phyloP scores from a whole-genome alignment of 2,113 vertebrate species.

The Brachyhypopomus gauderio region DNA sequence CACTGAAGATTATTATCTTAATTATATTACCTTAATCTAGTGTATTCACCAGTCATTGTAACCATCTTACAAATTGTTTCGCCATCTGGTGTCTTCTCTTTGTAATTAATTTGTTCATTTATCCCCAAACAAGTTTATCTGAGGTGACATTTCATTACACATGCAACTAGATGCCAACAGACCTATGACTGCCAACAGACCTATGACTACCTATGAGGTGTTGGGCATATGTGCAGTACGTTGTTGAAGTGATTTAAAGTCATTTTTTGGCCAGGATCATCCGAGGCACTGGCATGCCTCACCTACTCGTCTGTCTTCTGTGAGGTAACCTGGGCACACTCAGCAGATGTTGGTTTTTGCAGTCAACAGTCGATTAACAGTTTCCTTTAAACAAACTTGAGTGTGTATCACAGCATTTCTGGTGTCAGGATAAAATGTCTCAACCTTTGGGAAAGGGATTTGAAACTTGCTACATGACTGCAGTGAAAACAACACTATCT shows the following conservation, averaged over 20 bases:
- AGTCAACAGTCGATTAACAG: constrained; percentile 56
- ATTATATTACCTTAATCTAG: too few relatives aligned
- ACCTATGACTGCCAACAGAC: not conserved
- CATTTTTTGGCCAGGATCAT: not conserved
- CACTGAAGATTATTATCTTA: too few relatives aligned
- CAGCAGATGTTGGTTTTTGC: constrained; percentile 53
- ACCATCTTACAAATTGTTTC: too few relatives aligned
- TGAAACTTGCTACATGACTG: constrained; percentile 1
- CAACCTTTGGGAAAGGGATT: constrained; percentile 38
- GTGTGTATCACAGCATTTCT: constrained; percentile 54
- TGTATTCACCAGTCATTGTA: too few relatives aligned
- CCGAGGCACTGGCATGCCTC: constrained; percentile 1
- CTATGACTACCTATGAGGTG: not conserved
- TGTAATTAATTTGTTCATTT: too few relatives aligned
- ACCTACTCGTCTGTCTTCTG: constrained; percentile 47
- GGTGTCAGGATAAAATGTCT: constrained; percentile 50
- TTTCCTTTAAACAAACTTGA: constrained; percentile 58
- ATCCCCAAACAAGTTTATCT: not conserved
- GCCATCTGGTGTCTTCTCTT: too few relatives aligned
- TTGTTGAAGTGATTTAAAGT: not conserved
- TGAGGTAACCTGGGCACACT: constrained; percentile 42
- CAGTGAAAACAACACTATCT: not conserved
- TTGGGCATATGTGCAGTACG: not conserved
- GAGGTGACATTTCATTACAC: not conserved
- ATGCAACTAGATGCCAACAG: not conserved